These are phyloP conservation scores for Macquaria australasica DNA, from an alignment of 2,113 vertebrate genomes.

Conservation along the genomic window DNA sequence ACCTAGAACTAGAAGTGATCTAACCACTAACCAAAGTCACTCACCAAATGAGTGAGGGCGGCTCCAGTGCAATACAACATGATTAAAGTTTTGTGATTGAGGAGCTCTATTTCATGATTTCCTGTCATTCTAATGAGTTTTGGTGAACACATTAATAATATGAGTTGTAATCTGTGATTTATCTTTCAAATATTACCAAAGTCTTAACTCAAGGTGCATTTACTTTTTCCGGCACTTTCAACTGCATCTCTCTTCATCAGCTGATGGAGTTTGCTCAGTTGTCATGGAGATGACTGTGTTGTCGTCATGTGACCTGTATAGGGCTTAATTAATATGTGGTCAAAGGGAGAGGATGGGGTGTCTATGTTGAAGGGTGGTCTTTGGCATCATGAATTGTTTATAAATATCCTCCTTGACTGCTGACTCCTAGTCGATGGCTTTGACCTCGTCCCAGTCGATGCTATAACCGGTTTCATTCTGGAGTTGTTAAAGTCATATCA, in stretches of 20 bases:
- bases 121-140: too few relatives aligned
- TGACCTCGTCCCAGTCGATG: neutral
- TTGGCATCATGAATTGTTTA: neutral
- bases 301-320: neutral
- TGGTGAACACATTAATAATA: too few relatives aligned
- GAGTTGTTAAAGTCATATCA: neutral
- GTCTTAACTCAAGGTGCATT: neutral
- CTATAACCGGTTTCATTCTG: neutral
- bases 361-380: neutral
- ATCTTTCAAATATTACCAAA: neutral
- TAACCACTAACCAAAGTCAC: neutral
- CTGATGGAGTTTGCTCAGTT: neutral
- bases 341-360: neutral
- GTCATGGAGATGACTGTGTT: constrained; percentile 16
- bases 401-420: neutral
- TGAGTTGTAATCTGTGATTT: neutral
- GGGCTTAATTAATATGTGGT: constrained; percentile 17
- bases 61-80: neutral
- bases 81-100: too few relatives aligned
- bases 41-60: neutral
- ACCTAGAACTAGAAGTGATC: neutral
- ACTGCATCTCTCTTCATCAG: neutral
- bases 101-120: too few relatives aligned
- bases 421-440: neutral
- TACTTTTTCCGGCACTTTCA: neutral